Evolutionary conservation across 2,113 vertebrate genomes (phyloP).

Genomic region (Gobiocypris rarus): DNA sequence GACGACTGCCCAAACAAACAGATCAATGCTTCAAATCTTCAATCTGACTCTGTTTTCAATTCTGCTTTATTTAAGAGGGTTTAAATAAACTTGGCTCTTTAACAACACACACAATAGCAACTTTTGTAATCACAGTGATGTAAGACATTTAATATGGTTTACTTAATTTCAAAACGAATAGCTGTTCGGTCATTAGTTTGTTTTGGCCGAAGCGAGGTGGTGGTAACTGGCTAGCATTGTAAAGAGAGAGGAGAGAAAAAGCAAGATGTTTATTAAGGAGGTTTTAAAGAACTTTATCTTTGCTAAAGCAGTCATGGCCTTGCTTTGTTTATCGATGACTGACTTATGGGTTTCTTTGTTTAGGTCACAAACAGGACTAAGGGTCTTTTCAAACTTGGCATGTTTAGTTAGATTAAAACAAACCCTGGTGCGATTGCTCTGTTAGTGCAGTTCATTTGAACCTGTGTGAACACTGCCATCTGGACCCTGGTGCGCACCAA

Average conservation of each 20-base stretch:
- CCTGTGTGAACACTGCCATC: too few relatives aligned
- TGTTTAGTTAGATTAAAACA: too few relatives aligned
- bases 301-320: conserved; percentile 51
- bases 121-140: neutral
- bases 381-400: too few relatives aligned
- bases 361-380: conserved; percentile 27
- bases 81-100: conserved; percentile 20
- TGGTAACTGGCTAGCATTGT: neutral
- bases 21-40: conserved; percentile 9
- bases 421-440: too few relatives aligned
- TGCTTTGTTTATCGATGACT: conserved; percentile 54
- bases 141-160: neutral
- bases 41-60: neutral
- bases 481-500: too few relatives aligned
- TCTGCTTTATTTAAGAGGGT: conserved; percentile 1
- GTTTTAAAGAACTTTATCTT: neutral
- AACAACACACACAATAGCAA: conserved; percentile 13
- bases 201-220: neutral
- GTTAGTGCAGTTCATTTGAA: too few relatives aligned
- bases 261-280: neutral
- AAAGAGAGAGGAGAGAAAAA: neutral
- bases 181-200: neutral
- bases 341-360: conserved; percentile 46
- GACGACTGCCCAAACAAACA: neutral
- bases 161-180: neutral